Conservation (phyloP, 2,797 vertebrate species). For the Microctenopoma lineatum region DNA sequence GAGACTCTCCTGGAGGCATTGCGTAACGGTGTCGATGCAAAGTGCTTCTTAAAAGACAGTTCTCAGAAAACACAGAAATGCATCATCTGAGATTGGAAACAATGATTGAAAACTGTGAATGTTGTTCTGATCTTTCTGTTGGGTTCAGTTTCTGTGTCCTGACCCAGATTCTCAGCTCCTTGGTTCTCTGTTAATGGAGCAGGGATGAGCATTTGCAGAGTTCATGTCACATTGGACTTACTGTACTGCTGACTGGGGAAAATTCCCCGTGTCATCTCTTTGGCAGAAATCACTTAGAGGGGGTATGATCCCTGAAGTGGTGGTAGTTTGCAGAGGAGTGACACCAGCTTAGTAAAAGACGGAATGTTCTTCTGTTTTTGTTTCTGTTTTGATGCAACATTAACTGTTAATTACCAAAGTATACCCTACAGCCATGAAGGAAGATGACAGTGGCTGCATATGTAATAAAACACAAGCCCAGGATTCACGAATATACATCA, state of each 20-base stretch:
- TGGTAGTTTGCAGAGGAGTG: not conserved
- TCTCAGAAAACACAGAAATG: not conserved
- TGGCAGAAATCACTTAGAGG: constrained; percentile 23
- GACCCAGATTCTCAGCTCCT: constrained; percentile 4
- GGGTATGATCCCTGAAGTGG: constrained; percentile 1
- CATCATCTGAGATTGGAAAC: no score
- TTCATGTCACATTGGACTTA: constrained; percentile 35
- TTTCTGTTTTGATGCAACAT: not conserved
- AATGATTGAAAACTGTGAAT: no score
- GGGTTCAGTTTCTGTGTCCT: not conserved
- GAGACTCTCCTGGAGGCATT: no score
- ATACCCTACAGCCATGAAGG: not conserved
- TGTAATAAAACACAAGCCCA: no score
- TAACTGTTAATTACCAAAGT: no score
- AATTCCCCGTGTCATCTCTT: constrained; percentile 33
- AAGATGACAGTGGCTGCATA: not conserved
- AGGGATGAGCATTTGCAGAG: constrained; percentile 1
- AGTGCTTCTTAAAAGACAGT: not conserved
- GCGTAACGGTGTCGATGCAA: no score
- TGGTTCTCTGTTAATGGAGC: constrained; percentile 7
- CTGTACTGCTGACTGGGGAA: constrained; percentile 16
- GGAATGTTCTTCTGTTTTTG: not conserved
- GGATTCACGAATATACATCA: not conserved
- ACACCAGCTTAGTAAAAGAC: no score
- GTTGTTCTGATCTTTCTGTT: not conserved